Percentiles rank a stretch among this genome's conserved stretches.
These are phyloP conservation scores for Caenorhabditis brenneri DNA, from an alignment of 1,140 invertebrate genomes.

Conservation along the genomic window DNA sequence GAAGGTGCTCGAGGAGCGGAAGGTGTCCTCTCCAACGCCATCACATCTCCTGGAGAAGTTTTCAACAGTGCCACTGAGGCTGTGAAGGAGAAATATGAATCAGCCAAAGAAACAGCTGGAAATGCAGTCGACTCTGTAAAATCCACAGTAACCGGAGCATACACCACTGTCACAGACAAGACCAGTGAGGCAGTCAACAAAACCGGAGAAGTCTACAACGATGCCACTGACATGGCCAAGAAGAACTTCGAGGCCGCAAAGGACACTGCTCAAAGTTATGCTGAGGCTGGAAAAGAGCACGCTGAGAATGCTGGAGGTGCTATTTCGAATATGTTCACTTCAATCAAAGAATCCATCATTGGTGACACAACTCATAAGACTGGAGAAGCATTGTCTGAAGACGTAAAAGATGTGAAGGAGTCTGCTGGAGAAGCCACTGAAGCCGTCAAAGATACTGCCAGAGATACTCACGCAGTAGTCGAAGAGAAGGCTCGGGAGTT, in stretches of 20 bases:
- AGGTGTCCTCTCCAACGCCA: too few relatives aligned
- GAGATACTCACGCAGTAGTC: neutral
- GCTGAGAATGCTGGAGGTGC: neutral
- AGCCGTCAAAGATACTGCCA: neutral
- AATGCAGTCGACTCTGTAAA: too few relatives aligned
- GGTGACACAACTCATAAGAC: slow-evolving; percentile 1
- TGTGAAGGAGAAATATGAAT: too few relatives aligned
- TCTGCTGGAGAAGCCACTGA: neutral
- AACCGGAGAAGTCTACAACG: too few relatives aligned
- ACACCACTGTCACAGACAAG: too few relatives aligned
- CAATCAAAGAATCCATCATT: neutral
- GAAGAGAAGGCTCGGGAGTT: too few relatives aligned
- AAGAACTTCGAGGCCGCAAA: neutral
- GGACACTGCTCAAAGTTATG: neutral
- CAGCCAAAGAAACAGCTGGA: too few relatives aligned
- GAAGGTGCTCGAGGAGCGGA: neutral
- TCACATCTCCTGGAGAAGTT: too few relatives aligned
- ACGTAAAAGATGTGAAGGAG: neutral
- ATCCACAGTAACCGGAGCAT: too few relatives aligned
- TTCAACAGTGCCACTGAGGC: too few relatives aligned
- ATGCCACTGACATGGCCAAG: neutral
- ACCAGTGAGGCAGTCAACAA: too few relatives aligned
- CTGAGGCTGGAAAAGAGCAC: neutral
- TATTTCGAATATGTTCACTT: neutral
- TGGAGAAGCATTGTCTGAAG: neutral